phyloP scores from a whole-genome alignment of 1,140 invertebrate species.

The Zaprionus gabonicus region DNA sequence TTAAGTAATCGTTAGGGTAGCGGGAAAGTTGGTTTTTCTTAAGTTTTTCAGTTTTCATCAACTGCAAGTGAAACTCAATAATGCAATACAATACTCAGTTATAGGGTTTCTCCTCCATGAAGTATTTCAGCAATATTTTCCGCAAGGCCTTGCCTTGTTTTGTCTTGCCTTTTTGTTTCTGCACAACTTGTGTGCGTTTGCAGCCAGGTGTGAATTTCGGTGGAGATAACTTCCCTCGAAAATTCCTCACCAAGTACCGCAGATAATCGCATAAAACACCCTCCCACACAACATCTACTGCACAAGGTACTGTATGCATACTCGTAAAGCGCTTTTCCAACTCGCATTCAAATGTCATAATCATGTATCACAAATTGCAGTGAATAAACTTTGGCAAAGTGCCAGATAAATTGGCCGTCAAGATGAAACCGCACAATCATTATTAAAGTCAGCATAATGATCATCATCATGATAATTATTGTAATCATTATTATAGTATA shows the following conservation, averaged over 20 bases:
- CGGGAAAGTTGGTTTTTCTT: neutral
- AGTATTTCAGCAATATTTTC: no score
- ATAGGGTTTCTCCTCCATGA: neutral
- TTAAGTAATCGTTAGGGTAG: no score
- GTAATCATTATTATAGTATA: constrained; percentile 27
- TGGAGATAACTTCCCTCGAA: neutral
- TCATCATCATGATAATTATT: constrained; percentile 28
- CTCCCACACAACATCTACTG: neutral
- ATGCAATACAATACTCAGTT: neutral
- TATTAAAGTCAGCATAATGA: constrained; percentile 38
- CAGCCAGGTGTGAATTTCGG: constrained; percentile 5
- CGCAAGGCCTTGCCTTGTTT: neutral
- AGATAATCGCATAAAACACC: neutral
- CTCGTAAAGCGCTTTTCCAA: constrained; percentile 13
- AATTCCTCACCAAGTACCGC: neutral
- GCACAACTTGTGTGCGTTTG: neutral
- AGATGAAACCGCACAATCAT: constrained; percentile 22
- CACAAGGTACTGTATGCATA: neutral
- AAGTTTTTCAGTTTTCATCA: no score
- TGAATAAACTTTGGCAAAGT: constrained; percentile 22
- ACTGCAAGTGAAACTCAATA: neutral
- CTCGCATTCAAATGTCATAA: constrained; percentile 55
- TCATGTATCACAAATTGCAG: constrained; percentile 59
- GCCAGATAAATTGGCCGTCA: constrained; percentile 52
- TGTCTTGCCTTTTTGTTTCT: neutral